phyloP scores from a whole-genome alignment of 2,113 vertebrate genomes.

The Ophiodon elongatus region DNA sequence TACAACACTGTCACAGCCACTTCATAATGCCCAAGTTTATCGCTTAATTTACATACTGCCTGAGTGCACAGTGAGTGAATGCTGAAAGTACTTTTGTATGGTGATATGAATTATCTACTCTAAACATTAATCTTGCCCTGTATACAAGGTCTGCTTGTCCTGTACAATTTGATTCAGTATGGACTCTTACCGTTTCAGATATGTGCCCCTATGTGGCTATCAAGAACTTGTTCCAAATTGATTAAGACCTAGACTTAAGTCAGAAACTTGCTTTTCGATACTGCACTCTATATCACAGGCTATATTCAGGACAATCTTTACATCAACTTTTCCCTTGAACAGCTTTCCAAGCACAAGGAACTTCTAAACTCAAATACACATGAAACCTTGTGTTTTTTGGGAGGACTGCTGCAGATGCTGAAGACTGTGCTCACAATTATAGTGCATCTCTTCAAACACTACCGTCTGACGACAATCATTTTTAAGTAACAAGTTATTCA shows the following conservation, averaged over 20 bases:
- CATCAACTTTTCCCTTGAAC: neutral
- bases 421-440: conserved; percentile 1
- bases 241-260: neutral
- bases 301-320: conserved; percentile 10
- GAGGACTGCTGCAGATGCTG: neutral
- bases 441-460: neutral
- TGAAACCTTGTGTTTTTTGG: neutral
- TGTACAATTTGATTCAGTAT: neutral
- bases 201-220: neutral
- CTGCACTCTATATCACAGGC: neutral
- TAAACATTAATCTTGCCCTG: conserved; percentile 1
- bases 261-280: neutral
- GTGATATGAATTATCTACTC: conserved; percentile 17
- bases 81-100: neutral
- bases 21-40: neutral
- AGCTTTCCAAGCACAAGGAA: neutral
- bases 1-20: conserved; percentile 13
- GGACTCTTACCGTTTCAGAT: neutral
- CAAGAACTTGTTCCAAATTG: neutral
- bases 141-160: neutral
- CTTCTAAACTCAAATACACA: neutral
- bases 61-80: neutral
- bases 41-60: neutral
- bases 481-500: neutral
- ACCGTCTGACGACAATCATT: neutral